Evolutionary conservation across 2,888 invertebrate genomes (phyloP), one percentile per base, ranked within the genome.

Genomic region (Cremastinae sp.): DNA sequence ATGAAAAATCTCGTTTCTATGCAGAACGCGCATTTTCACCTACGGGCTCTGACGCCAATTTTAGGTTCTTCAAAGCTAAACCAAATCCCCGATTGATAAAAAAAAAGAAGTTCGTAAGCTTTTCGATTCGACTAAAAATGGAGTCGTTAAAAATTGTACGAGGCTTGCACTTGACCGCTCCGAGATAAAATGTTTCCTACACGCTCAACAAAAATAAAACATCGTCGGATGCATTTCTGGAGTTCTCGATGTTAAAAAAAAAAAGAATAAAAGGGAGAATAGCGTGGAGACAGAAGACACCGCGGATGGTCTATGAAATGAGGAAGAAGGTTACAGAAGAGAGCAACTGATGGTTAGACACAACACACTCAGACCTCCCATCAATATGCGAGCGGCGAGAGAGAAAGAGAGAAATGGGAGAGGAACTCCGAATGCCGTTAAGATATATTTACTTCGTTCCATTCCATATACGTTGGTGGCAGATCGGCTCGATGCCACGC

Each of bases 301-400:
- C n/a, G n/a, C n/a, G n/a, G n/a, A 49, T 70, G 45, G 49, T 20
- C 66, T 61, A 74, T 71, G 78, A 68, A 75, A 62, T 62, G 68
- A 71, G 58, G 75, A 66, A 56, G 72, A 76, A 79, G 61, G 35
- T 51, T 51, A 62, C 71, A 72, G 58, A 74, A 73, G 28, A 28
- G 28, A 83, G 84, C 83, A 83, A 83, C 85, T 84, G n/a, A n/a
- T n/a, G 87, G 86, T 87, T 88, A 89, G 89, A 89, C 89, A 89
- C 85, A 89, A 89, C 89, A 89, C 88, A 89, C 89, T 89, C 89
- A 86, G 86, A 85, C 87, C 86, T 86, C 87, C 87, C 86, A 87
- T 87, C 87, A 86, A 87, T 87, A 86, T 87, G 84, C 85, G 75
- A 72, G 79, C 59, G 65, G 82, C 41, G 22, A 41, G 41, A 58